Percentiles rank a stretch among this genome's conserved stretches.
phyloP scores from a whole-genome alignment of 92 coral and sea anemone genomes.

The Heliopora coerulea region DNA sequence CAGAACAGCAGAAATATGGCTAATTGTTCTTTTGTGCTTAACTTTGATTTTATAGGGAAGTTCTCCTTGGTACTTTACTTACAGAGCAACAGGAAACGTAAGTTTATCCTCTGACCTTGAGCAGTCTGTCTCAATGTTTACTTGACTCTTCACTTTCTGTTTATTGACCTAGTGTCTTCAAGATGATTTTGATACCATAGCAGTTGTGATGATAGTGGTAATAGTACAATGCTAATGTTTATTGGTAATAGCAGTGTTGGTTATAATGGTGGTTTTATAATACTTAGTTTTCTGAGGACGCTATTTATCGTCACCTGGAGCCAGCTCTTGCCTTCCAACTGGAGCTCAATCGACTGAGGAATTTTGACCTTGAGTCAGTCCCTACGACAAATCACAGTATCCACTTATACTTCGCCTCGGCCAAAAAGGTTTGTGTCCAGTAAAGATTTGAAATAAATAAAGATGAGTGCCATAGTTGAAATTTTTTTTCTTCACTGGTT shows the following conservation, averaged over 20 bases:
- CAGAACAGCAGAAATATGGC: too few relatives aligned
- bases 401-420: constrained; percentile 88
- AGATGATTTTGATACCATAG: too few relatives aligned
- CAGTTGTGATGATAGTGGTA: too few relatives aligned
- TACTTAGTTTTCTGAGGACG: constrained; percentile 80
- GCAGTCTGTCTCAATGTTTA: background rate
- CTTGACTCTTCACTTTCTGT: background rate
- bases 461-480: too few relatives aligned
- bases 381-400: constrained; percentile 91
- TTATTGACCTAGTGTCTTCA: too few relatives aligned
- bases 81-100: constrained; percentile 80
- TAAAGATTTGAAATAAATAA: too few relatives aligned
- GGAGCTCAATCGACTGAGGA: constrained; percentile 84
- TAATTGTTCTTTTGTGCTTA: background rate
- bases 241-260: background rate
- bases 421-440: constrained; percentile 68
- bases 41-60: constrained; percentile 62
- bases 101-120: too few relatives aligned
- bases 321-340: constrained; percentile 97
- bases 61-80: constrained; percentile 93
- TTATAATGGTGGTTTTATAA: background rate
- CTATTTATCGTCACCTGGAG: constrained; percentile 94
- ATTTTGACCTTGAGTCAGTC: constrained; percentile 82
- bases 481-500: too few relatives aligned
- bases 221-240: too few relatives aligned